phyloP scores from a whole-genome alignment of 2,797 vertebrate species.

The Hypotaenidia okinawae region DNA sequence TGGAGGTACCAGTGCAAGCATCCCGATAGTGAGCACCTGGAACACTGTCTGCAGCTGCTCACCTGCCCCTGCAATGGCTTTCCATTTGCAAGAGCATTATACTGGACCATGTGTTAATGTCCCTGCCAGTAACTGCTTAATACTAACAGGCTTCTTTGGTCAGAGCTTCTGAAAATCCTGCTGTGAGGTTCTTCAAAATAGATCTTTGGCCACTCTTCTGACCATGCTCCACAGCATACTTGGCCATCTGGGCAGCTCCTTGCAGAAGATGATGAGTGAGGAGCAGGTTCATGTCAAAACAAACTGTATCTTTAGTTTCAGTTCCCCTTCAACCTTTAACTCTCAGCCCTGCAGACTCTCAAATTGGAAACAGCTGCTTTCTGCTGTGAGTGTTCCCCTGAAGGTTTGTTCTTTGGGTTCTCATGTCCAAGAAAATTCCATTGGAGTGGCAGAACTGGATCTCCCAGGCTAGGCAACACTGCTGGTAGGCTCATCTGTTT shows the following conservation, averaged over 20 bases:
- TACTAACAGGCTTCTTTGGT: accelerated
- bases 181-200: not conserved
- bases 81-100: accelerated
- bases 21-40: not conserved
- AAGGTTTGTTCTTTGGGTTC: not conserved
- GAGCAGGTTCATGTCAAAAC: not conserved
- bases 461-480: not conserved
- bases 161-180: not conserved
- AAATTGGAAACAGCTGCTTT: not conserved
- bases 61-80: not conserved
- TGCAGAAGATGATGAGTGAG: not conserved
- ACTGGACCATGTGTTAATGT: not conserved
- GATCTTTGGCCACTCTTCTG: not conserved
- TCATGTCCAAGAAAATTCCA: accelerated
- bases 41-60: accelerated
- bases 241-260: not conserved
- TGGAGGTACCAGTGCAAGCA: not conserved
- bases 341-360: not conserved
- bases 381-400: not conserved
- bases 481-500: not conserved
- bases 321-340: not conserved
- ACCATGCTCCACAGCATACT: not conserved
- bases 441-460: not conserved
- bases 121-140: not conserved
- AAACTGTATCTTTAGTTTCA: not conserved